phyloP scores from a whole-genome alignment of 2,113 vertebrate genomes.

The Macrotus californicus region DNA sequence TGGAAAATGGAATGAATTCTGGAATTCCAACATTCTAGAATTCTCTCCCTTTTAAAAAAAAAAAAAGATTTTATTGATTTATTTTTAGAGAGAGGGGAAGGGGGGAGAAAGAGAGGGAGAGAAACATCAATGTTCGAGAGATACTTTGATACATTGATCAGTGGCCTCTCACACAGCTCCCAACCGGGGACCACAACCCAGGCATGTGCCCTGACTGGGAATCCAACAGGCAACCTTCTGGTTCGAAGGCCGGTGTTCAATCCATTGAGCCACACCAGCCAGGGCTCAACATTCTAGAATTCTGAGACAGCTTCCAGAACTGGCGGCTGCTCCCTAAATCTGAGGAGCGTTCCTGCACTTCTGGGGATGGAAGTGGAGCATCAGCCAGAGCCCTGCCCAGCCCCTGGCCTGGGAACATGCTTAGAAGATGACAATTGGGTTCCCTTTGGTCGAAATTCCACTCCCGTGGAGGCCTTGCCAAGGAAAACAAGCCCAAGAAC shows the following conservation, averaged over 20 bases:
- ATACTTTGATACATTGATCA: too few species aligned
- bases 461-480: conserved; percentile 60
- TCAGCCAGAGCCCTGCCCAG: background rate
- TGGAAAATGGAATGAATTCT: conserved; percentile 36
- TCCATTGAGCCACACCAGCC: too few species aligned
- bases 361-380: conserved; percentile 34
- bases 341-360: conserved; percentile 38
- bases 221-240: too few species aligned
- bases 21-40: background rate
- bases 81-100: too few species aligned
- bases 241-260: too few species aligned
- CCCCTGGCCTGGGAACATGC: conserved; percentile 41
- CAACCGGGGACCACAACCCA: too few species aligned
- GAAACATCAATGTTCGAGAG: too few species aligned
- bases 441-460: conserved; percentile 66
- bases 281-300: conserved; percentile 2
- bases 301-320: conserved; percentile 32
- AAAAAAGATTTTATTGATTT: too few species aligned
- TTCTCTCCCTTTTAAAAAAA: too few species aligned
- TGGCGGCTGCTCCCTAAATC: conserved; percentile 28
- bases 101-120: too few species aligned
- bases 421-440: conserved; percentile 49
- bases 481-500: conserved; percentile 74
- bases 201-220: too few species aligned
- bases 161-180: too few species aligned